Evolutionary conservation across 2,888 invertebrate genomes (phyloP).

Genomic region (Aphidoletes aphidimyza): DNA sequence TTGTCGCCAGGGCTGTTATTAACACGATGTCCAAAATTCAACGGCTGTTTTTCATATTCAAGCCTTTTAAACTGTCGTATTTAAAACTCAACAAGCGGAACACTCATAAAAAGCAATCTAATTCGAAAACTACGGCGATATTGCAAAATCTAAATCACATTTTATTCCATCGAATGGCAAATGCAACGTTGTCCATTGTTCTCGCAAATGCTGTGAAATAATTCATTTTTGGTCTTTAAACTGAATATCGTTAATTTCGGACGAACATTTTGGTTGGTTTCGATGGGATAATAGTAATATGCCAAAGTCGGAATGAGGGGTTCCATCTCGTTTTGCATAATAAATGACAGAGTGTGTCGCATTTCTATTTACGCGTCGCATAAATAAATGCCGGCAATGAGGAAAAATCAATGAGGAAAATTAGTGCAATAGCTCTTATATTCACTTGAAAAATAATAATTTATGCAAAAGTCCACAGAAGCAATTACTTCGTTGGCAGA

Average conservation of each 20-base stretch:
- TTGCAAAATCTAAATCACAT: constrained; percentile 42
- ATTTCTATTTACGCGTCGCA: constrained; percentile 42
- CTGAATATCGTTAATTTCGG: neutral
- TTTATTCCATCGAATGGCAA: constrained; percentile 11
- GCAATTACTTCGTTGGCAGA: constrained; percentile 37
- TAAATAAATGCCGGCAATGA: neutral
- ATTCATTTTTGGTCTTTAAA: constrained; percentile 44
- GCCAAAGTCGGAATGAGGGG: too few species aligned
- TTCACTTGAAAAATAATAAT: constrained; percentile 35
- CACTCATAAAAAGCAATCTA: neutral
- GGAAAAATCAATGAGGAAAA: constrained; percentile 49
- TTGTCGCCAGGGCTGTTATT: constrained; percentile 9
- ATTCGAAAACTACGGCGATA: neutral
- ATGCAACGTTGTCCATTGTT: neutral
- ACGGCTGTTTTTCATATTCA: neutral
- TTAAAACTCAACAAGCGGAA: constrained; percentile 30
- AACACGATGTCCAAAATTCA: neutral
- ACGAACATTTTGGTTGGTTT: neutral
- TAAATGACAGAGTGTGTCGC: constrained; percentile 52
- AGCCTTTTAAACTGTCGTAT: neutral
- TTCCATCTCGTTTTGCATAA: constrained; percentile 30
- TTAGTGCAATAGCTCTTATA: constrained; percentile 48
- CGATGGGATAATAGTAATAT: too few species aligned
- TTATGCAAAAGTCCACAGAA: constrained; percentile 54
- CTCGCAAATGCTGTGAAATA: neutral